These are phyloP conservation scores for Rhea americana DNA, from an alignment of 2,113 vertebrate genomes.

Conservation along the genomic window DNA sequence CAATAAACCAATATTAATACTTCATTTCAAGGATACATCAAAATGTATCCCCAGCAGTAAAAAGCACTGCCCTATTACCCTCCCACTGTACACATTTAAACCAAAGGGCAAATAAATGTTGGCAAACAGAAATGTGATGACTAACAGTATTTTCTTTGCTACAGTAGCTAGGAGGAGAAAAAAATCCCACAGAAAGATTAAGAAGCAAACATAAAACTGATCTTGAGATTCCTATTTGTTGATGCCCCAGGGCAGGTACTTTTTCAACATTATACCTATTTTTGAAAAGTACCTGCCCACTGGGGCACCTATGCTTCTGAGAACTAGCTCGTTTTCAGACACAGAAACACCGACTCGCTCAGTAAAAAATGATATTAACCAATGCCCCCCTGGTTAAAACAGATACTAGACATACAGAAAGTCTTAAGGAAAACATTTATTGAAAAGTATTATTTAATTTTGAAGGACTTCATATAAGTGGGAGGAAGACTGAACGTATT, in stretches of 20 bases:
- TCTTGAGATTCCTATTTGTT: conserved; percentile 79
- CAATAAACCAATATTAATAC: conserved; percentile 34
- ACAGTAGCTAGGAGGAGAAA: conserved; percentile 68
- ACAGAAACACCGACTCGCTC: conserved; percentile 26
- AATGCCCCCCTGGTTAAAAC: conserved; percentile 34
- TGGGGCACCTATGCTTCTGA: conserved; percentile 10
- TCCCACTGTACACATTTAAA: conserved; percentile 44
- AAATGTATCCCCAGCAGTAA: conserved; percentile 69
- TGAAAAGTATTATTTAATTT: background rate
- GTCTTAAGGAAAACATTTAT: background rate
- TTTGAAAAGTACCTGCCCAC: conserved; percentile 61
- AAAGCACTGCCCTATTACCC: conserved; percentile 51
- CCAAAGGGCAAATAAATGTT: conserved; percentile 64
- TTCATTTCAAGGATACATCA: conserved; percentile 66
- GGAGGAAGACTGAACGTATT: background rate
- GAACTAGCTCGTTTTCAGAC: conserved; percentile 18
- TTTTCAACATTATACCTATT: conserved; percentile 65
- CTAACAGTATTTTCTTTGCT: conserved; percentile 76
- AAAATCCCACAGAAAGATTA: conserved; percentile 72
- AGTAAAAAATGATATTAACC: conserved; percentile 47
- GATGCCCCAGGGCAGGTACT: conserved; percentile 65
- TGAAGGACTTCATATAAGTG: background rate
- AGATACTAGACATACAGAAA: background rate
- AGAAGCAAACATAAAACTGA: conserved; percentile 76
- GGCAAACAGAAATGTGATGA: conserved; percentile 74